Evolutionary conservation across 2,888 invertebrate species (phyloP).

Genomic region (Netelia virgata): DNA sequence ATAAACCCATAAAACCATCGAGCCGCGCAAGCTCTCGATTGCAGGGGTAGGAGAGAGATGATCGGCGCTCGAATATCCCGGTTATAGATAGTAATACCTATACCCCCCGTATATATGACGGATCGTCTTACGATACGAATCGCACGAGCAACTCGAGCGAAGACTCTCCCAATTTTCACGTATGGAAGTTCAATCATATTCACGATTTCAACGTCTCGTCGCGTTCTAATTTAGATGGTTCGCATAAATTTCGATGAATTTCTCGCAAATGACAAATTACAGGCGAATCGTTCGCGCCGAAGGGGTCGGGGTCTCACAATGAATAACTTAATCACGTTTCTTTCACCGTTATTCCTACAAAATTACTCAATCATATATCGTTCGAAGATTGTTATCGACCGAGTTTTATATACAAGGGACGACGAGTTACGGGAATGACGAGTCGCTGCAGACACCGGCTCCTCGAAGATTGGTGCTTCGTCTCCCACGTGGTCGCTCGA

Average conservation of each 20-base stretch:
- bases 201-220: constrained; percentile 21
- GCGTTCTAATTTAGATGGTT: no score
- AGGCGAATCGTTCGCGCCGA: background rate
- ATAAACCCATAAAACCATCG: constrained; percentile 81
- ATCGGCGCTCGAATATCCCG: constrained; percentile 36
- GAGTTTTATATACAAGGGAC: background rate
- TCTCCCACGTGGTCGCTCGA: constrained; percentile 5
- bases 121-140: constrained; percentile 23
- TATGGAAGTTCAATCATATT: constrained; percentile 28
- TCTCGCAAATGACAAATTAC: constrained; percentile 28
- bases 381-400: constrained; percentile 16
- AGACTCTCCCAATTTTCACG: constrained; percentile 27
- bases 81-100: constrained; percentile 7
- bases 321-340: background rate
- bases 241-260: background rate
- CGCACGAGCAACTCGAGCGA: constrained; percentile 6
- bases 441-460: background rate
- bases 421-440: background rate
- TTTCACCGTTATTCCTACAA: background rate
- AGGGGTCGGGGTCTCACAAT: no score
- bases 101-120: background rate
- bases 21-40: constrained; percentile 45
- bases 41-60: constrained; percentile 24
- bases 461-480: constrained; percentile 18
- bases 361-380: constrained; percentile 30